Conservation (phyloP, 2,797 vertebrate genomes). For the Otolemur crassicaudatus region DNA sequence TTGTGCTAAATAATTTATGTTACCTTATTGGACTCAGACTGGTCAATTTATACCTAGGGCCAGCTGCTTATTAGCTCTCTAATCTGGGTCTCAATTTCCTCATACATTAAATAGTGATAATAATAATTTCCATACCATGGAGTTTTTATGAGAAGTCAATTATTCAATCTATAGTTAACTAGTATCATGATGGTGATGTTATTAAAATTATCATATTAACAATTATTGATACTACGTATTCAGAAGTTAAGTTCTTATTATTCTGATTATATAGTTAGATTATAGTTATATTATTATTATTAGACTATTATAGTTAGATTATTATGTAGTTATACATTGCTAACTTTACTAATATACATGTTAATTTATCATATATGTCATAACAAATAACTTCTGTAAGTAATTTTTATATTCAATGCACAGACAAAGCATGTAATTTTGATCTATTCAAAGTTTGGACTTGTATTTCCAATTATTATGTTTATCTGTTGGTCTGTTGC, state of each 20-base stretch:
- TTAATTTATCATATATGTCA: neutral
- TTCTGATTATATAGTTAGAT: neutral
- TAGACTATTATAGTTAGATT: too few relatives aligned
- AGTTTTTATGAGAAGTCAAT: neutral
- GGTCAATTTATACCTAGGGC: neutral
- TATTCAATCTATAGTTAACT: neutral
- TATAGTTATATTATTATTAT: too few relatives aligned
- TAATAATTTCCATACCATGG: neutral
- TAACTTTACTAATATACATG: neutral
- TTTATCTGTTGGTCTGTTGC: neutral
- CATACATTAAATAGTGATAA: neutral
- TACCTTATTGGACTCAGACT: neutral
- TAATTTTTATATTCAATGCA: neutral
- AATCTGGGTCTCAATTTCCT: neutral
- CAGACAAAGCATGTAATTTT: neutral
- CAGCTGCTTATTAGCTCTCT: neutral
- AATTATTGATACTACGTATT: neutral
- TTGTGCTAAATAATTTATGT: neutral
- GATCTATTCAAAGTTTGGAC: neutral
- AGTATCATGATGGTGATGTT: neutral
- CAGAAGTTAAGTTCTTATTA: neutral
- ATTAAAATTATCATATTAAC: neutral
- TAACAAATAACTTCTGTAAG: neutral
- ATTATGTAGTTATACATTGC: neutral
- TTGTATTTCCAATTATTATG: neutral